phyloP scores from a whole-genome alignment of 92 coral and sea anemone genomes.

The Paramuricea clavata region DNA sequence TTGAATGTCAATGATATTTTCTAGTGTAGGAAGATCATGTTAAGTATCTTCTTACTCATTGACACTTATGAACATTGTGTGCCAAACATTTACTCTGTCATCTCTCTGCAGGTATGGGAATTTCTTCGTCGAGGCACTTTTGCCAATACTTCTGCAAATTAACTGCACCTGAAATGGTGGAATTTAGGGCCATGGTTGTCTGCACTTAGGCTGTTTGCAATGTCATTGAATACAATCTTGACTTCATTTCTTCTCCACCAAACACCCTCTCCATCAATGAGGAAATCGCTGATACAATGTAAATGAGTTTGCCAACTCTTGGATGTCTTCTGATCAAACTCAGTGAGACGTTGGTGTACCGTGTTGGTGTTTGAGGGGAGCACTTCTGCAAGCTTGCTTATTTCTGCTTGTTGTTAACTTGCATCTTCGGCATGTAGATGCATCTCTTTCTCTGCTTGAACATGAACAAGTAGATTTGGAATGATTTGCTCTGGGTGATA shows the following conservation, averaged over 20 bases:
- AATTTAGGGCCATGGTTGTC: background rate
- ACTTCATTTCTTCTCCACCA: conserved; percentile 60
- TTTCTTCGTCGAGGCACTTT: background rate
- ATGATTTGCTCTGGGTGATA: conserved; percentile 53
- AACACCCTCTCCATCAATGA: conserved; percentile 65
- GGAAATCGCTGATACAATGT: conserved; percentile 62
- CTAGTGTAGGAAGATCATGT: no score
- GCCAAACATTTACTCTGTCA: background rate
- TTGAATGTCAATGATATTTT: background rate
- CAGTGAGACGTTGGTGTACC: conserved; percentile 54
- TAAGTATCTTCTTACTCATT: no score
- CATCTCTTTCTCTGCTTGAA: conserved; percentile 62
- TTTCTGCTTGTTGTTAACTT: conserved; percentile 48
- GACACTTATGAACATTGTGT: no score
- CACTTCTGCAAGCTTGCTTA: conserved; percentile 46
- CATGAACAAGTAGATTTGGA: conserved; percentile 58
- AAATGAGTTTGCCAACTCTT: conserved; percentile 68
- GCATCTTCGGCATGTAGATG: conserved; percentile 52
- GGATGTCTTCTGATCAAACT: conserved; percentile 38
- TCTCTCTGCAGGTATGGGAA: background rate
- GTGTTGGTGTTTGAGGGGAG: no score
- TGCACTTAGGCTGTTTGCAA: background rate
- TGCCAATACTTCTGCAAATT: background rate
- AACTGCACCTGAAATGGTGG: background rate
- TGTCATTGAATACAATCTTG: background rate